Conservation (phyloP, 2,888 invertebrate genomes). For the Drosophila lutescens region DNA sequence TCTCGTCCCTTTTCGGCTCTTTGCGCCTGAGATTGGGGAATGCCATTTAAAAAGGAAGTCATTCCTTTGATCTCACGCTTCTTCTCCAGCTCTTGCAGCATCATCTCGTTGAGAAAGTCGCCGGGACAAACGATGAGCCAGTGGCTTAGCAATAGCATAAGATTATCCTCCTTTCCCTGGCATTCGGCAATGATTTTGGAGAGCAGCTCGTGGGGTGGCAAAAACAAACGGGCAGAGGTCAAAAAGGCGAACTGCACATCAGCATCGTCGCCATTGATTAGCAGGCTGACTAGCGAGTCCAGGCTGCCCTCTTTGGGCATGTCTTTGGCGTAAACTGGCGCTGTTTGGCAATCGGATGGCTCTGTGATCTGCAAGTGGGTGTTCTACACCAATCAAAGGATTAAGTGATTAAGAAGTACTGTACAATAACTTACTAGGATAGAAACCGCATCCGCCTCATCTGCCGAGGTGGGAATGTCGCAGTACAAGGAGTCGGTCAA, state of each 20-base stretch:
- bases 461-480: constrained; percentile 70
- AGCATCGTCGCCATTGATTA: constrained; percentile 85
- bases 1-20: constrained; percentile 84
- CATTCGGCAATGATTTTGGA: constrained; percentile 90
- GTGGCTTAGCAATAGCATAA: constrained; percentile 88
- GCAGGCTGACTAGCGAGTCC: constrained; percentile 40
- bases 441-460: constrained; percentile 61
- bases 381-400: constrained; percentile 37
- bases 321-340: constrained; percentile 61
- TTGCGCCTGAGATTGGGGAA: constrained; percentile 35
- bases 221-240: constrained; percentile 53
- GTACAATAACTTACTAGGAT: constrained; percentile 47
- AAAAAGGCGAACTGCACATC: constrained; percentile 89
- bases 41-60: constrained; percentile 86
- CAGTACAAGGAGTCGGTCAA: constrained; percentile 70
- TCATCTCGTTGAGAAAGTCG: constrained; percentile 96
- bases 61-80: constrained; percentile 88
- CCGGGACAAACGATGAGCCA: constrained; percentile 98
- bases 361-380: constrained; percentile 57
- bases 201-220: constrained; percentile 91
- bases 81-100: constrained; percentile 94
- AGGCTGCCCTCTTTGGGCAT: constrained; percentile 56
- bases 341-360: constrained; percentile 47
- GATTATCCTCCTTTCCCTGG: constrained; percentile 82
- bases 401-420: background rate